phyloP scores from a whole-genome alignment of 2,888 invertebrate genomes.

The Clitarchus hookeri region DNA sequence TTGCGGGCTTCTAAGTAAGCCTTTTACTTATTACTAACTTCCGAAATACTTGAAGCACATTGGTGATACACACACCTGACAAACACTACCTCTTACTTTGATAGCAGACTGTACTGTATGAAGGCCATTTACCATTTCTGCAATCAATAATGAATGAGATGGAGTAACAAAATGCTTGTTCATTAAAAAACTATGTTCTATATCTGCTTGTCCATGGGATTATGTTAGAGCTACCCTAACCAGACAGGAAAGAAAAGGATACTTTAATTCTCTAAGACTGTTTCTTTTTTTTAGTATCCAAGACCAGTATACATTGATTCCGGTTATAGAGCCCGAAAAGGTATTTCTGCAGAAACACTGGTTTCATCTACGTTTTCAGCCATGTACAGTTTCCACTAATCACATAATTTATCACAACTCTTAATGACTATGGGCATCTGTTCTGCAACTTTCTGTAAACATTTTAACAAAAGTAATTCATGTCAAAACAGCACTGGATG shows the following conservation, averaged over 20 bases:
- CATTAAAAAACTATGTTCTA: neutral
- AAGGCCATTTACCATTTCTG: neutral
- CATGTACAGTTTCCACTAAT: neutral
- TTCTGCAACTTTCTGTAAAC: neutral
- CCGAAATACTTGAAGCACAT: neutral
- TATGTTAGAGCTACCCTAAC: conserved; percentile 24
- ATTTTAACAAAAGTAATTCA: neutral
- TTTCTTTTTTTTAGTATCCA: neutral
- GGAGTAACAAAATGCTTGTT: conserved; percentile 19
- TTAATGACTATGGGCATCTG: neutral
- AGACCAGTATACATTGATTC: neutral
- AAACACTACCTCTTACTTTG: neutral
- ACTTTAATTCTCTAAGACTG: neutral
- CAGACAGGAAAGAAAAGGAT: neutral
- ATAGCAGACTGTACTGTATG: neutral
- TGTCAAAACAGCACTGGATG: neutral
- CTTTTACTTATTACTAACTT: neutral
- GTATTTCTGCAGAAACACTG: neutral
- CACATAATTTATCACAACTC: neutral
- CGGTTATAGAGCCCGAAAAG: neutral
- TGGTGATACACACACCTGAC: neutral
- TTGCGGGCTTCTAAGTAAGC: neutral
- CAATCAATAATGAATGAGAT: neutral
- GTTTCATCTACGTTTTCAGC: neutral
- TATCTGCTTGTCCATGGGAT: conserved; percentile 28